A percentile compares a stretch with the other conserved stretches of the same genome.
Evolutionary conservation across 2,888 invertebrate species (phyloP).

Genomic region (Crioceris asparagi): DNA sequence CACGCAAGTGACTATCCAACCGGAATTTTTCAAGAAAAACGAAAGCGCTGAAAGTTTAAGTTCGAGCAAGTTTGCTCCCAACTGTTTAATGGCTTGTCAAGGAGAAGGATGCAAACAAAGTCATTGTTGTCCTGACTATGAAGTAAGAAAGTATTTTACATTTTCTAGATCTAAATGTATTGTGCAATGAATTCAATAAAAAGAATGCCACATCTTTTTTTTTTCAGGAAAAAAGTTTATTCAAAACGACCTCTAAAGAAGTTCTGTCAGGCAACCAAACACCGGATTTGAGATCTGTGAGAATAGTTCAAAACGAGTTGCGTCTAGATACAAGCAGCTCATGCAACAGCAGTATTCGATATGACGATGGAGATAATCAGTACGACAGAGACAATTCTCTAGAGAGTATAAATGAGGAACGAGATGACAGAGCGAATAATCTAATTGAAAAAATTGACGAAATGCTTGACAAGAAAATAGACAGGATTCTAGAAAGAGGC

Average conservation of each 20-base stretch:
- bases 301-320: slow-evolving; percentile 13
- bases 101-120: slow-evolving; percentile 35
- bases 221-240: slow-evolving; percentile 6
- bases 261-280: slow-evolving; percentile 12
- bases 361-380: background rate
- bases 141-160: slow-evolving; percentile 12
- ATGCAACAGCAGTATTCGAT: background rate
- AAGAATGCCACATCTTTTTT: background rate
- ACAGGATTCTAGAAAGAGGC: background rate
- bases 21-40: slow-evolving; percentile 53
- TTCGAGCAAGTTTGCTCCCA: slow-evolving; percentile 23
- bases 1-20: slow-evolving; percentile 75
- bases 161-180: background rate
- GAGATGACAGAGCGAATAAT: background rate
- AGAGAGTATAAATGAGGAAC: background rate
- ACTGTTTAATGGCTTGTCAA: slow-evolving; percentile 38
- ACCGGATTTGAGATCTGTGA: slow-evolving; percentile 18
- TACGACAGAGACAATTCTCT: background rate
- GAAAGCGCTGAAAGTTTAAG: slow-evolving; percentile 25
- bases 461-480: background rate
- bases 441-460: background rate
- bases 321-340: background rate
- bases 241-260: slow-evolving; percentile 18
- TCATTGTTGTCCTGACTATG: slow-evolving; percentile 36
- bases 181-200: background rate